Base-by-base conservation (phyloP, 2,888 invertebrate species). In the Aradus depressus region DNA sequence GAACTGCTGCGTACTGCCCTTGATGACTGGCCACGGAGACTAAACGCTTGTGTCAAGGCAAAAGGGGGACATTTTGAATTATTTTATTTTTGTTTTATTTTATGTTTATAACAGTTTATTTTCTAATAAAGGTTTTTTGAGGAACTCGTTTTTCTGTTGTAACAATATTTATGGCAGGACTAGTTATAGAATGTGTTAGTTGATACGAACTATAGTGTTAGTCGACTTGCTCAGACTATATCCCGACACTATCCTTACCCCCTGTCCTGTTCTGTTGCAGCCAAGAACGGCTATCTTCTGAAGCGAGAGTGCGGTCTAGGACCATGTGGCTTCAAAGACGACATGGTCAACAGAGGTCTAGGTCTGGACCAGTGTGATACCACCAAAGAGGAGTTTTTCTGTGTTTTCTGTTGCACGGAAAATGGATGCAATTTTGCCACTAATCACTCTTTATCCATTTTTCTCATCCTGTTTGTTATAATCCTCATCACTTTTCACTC, bases 241-340 rank as follows among this genome's bases (percentile, higher is more conserved):
- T 28, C 8, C 10, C 10, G n/a, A 28, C 10, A 28, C 31, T 10
- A 28, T 28, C 6, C 6, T 35, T 35, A 14, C 6, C 37, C 6
- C 22, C 5, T 8, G 18, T 34, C n/a, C 5, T 37, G 39, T 49
- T 51, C 44, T 54, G 48, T 65, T 68, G 43, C 62, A 70, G 70
- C 62, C 25, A 58, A 62, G 48, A 63, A 63, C 44, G 69, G 69
- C 14, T 68, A 67, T 51, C 58, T 59, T 12, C 61, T 71, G 47
- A 69, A 67, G 58, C 60, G 70, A 3, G 69, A 70, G 61, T 71
- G 71, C 54, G 71, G 70, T 8, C 57, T 70, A 25, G 70, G 67
- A 3, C 71, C 70, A 2, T 71, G 71, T 56, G 63, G 62, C 8
- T 70, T 71, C 58, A 65, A 67, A 49, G 70, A 70, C 54, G 63